Conservation (phyloP, 2,797 vertebrate species). For the Australoheros facetus region DNA sequence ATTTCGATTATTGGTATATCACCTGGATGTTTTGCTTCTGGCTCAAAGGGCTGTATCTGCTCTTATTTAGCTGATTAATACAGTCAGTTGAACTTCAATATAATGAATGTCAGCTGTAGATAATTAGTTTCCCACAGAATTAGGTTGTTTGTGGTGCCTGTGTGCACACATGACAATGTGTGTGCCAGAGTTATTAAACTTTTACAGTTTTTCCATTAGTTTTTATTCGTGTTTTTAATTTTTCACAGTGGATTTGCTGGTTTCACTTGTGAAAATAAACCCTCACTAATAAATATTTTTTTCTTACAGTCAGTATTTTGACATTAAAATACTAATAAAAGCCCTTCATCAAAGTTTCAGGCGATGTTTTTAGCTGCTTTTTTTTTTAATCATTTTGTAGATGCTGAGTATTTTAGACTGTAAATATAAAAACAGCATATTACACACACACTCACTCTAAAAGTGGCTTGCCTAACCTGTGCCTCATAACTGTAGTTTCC, state of each 20-base stretch:
- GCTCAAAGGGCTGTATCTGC: neutral
- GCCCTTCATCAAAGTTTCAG: neutral
- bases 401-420: neutral
- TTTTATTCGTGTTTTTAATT: neutral
- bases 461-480: slow-evolving; percentile 34
- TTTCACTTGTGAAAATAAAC: neutral
- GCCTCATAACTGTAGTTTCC: slow-evolving; percentile 50
- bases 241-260: neutral
- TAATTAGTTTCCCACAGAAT: neutral
- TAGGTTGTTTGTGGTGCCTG: neutral
- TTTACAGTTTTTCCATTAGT: neutral
- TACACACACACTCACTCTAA: neutral
- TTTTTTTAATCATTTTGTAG: neutral
- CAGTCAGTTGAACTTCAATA: neutral
- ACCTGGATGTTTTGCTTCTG: neutral
- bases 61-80: neutral
- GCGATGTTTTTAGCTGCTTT: neutral
- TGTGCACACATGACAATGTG: neutral
- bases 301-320: neutral
- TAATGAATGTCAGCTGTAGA: slow-evolving; percentile 3
- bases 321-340: neutral
- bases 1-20: neutral
- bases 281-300: neutral
- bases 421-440: neutral
- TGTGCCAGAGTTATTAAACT: neutral